phyloP scores from a whole-genome alignment of 1,140 invertebrate species.

The Pomacea maculata region DNA sequence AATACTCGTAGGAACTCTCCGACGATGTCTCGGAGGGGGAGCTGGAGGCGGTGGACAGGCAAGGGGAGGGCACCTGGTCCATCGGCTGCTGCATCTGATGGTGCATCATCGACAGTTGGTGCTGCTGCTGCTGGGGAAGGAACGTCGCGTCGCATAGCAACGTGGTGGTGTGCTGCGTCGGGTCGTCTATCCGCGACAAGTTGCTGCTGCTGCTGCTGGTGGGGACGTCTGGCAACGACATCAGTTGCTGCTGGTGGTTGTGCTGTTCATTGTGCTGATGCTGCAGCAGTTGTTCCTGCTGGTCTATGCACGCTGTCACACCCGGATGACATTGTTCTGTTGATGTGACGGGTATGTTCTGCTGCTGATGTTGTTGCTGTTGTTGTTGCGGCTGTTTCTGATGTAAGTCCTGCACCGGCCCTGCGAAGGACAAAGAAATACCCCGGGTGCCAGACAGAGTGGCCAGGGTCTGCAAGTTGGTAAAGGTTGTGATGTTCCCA shows the following conservation, averaged over 20 bases:
- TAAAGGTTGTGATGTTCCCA: conserved; percentile 9
- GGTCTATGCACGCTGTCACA: not conserved
- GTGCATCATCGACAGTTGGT: conserved; percentile 3
- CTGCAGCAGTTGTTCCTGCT: not conserved
- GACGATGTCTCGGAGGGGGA: conserved; percentile 11
- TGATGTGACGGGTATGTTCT: conserved; percentile 16
- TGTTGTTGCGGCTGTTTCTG: not conserved
- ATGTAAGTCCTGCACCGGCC: conserved; percentile 11
- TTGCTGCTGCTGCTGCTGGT: not conserved
- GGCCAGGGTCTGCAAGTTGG: conserved; percentile 12
- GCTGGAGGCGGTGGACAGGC: conserved; percentile 9
- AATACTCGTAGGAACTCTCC: conserved; percentile 14
- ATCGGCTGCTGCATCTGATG: conserved; percentile 3
- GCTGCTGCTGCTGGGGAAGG: conserved; percentile 4
- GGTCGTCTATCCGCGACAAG: not conserved
- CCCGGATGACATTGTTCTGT: conserved; percentile 1
- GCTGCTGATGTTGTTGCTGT: conserved; percentile 6
- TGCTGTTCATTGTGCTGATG: conserved; percentile 2
- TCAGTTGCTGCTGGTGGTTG: conserved; percentile 18
- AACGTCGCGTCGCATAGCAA: not conserved
- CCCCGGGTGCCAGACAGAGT: conserved; percentile 10
- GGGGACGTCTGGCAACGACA: not conserved
- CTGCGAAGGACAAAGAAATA: conserved; percentile 12
- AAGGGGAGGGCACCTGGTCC: conserved; percentile 22
- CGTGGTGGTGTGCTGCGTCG: not conserved